Conservation (phyloP, 2,888 invertebrate species). For the Megaustenia siamemsis region DNA sequence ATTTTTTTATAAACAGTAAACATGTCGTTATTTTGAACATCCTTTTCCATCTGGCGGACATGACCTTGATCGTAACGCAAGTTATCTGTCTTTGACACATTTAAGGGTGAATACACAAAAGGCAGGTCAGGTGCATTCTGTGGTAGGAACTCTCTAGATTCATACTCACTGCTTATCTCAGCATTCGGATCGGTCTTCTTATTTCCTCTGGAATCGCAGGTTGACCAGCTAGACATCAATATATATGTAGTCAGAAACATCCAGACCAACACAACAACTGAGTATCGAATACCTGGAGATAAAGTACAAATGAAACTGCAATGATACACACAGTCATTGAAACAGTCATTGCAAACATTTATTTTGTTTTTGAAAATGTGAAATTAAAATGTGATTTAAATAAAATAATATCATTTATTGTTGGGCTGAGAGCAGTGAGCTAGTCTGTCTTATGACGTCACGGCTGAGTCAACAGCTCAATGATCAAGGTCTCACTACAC, state of each 20-base stretch:
- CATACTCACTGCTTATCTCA: neutral
- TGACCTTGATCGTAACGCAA: neutral
- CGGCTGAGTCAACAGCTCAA: too few relatives aligned
- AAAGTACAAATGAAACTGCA: neutral
- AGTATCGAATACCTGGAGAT: slow-evolving; percentile 29
- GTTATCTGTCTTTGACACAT: neutral
- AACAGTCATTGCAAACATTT: too few relatives aligned
- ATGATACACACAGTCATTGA: neutral
- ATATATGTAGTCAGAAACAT: neutral
- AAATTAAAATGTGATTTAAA: too few relatives aligned
- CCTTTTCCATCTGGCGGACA: neutral
- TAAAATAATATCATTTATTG: too few relatives aligned
- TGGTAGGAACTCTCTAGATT: neutral
- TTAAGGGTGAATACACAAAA: neutral
- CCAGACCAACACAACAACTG: neutral
- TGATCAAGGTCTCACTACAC: too few relatives aligned
- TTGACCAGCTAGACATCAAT: slow-evolving; percentile 16
- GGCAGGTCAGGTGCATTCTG: neutral
- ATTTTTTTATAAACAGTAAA: neutral
- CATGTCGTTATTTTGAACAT: neutral
- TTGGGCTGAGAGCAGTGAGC: too few relatives aligned
- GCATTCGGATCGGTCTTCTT: neutral
- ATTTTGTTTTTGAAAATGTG: too few relatives aligned
- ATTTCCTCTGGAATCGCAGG: neutral
- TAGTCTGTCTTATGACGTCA: too few relatives aligned